Conservation (phyloP, 2,888 invertebrate species). For the Tricholauxania praeusta region DNA sequence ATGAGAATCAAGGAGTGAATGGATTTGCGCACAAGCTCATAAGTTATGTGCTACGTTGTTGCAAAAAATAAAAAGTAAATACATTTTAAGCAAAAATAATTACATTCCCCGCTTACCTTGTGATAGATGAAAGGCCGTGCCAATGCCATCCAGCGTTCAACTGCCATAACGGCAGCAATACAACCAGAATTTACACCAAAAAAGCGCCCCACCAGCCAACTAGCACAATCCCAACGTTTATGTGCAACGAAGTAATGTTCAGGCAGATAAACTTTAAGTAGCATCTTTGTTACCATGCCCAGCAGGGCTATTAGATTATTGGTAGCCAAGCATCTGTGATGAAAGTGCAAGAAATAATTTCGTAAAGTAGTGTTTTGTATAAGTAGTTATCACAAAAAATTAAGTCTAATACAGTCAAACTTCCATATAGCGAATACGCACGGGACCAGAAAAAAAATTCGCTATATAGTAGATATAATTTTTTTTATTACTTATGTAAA, state of each 20-base stretch:
- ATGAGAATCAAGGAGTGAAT: conserved; percentile 78
- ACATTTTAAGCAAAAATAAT: background rate
- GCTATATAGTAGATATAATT: no score
- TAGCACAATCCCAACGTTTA: conserved; percentile 62
- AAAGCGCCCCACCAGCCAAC: conserved; percentile 79
- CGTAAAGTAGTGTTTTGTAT: no score
- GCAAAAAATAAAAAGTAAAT: background rate
- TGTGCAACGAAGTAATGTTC: conserved; percentile 57
- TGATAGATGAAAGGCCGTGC: conserved; percentile 89
- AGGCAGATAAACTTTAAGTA: conserved; percentile 70
- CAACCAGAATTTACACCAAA: conserved; percentile 90
- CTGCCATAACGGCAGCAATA: conserved; percentile 90
- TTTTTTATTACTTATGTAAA: no score
- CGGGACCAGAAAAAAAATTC: no score
- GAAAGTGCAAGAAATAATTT: no score
- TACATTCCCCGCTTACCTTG: conserved; percentile 74
- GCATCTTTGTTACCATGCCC: conserved; percentile 81
- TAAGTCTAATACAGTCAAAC: no score
- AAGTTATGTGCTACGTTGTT: conserved; percentile 80
- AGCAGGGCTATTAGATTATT: conserved; percentile 84
- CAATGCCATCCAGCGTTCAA: conserved; percentile 87
- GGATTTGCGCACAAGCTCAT: conserved; percentile 78
- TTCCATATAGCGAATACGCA: no score
- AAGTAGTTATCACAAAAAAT: no score
- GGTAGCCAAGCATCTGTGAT: conserved; percentile 77